These are phyloP conservation scores for Theretra japonica DNA, from an alignment of 2,888 invertebrate genomes.

Conservation along the genomic window DNA sequence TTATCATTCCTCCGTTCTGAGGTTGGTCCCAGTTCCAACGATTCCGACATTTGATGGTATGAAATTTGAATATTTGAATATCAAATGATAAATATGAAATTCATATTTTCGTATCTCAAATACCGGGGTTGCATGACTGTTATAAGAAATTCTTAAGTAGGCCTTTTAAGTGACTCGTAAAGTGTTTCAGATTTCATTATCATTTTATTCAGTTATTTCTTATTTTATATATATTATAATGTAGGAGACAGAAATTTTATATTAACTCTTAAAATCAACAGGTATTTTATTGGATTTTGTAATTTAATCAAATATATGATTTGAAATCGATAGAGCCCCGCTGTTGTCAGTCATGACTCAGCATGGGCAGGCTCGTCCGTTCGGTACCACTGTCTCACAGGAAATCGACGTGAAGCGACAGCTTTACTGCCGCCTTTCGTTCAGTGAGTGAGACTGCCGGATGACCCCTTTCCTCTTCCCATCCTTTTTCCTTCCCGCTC, in stretches of 20 bases:
- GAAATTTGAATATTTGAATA: constrained; percentile 29
- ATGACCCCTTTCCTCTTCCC: too few relatives aligned
- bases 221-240: not conserved
- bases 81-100: constrained; percentile 27
- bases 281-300: too few relatives aligned
- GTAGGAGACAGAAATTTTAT: not conserved
- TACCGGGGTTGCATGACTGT: constrained; percentile 8
- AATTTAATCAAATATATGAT: too few relatives aligned
- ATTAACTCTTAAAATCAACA: too few relatives aligned
- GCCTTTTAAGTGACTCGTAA: not conserved
- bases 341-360: too few relatives aligned
- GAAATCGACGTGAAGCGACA: too few relatives aligned
- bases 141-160: not conserved
- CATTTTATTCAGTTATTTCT: not conserved
- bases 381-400: too few relatives aligned
- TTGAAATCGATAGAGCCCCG: too few relatives aligned
- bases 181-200: not conserved
- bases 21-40: not conserved
- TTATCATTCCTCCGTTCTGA: constrained; percentile 4
- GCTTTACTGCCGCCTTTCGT: too few relatives aligned
- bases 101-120: constrained; percentile 27
- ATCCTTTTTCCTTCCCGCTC: too few relatives aligned
- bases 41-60: constrained; percentile 23
- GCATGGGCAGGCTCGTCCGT: too few relatives aligned
- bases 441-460: too few relatives aligned